Evolutionary conservation across 2,888 invertebrate genomes (phyloP), one percentile per base, ranked within the genome.

Genomic region (Drosophila lacicola): DNA sequence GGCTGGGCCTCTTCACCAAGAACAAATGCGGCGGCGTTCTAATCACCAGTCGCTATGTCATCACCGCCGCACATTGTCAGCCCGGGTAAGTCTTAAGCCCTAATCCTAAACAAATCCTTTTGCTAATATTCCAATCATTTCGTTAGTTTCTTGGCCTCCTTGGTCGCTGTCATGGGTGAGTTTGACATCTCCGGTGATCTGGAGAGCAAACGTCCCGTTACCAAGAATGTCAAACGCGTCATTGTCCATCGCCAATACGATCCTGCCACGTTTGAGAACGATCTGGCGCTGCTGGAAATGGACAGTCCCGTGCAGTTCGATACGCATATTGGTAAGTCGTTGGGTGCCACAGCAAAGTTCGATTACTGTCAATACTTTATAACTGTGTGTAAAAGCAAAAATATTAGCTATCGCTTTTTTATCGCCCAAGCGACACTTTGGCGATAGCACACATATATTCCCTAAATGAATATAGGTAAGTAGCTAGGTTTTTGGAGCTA

Each of bases 21-120:
- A 98, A 98, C 93, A 98, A 98, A 92, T 98, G 98, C 90, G 98
- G 98, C 1, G 98, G 98, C 2, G 98, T 98, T 0, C 94, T 98
- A n/a, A 97, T 98, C 84, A 96, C 97, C 37, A 96, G 94, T 83
- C 95, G 95, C 91, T 98, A 95, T 90, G 97, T 98, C 4, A 95
- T 98, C 66, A 98, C 98, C 0, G 98, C 98, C 0, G 98, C 98
- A 0, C 98, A 98, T 94, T 98, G 98, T 93, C 98, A 98, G 91
- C 98, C 98, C 45, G 97, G 98, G 96, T 97, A 92, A 89, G 90
- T 74, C 13, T 1, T 0, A 9, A 14, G 1, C 3, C 4, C 17
- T 17, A 5, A 11, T n/a, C 8, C 21, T 0, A 1, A 9, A 4
- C 3, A 2, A 11, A 19, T 9, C 4, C 2, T 1, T 4, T n/a